These are phyloP conservation scores for Eumaeus atala DNA, from an alignment of 1,140 invertebrate species.

Conservation along the genomic window DNA sequence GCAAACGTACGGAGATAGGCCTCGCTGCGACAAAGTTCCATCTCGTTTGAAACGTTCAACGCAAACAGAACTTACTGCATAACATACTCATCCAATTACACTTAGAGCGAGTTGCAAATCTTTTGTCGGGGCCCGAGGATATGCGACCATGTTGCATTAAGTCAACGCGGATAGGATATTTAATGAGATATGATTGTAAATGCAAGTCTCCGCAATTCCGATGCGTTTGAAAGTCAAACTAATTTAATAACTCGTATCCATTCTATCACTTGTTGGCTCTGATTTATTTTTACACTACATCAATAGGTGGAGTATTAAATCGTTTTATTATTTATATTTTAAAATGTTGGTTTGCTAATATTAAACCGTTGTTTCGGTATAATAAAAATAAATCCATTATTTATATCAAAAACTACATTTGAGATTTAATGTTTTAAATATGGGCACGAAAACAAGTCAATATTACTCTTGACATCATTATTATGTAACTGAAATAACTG, in stretches of 20 bases:
- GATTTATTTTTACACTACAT: neutral
- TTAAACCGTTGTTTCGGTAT: too few relatives aligned
- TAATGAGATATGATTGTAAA: conserved; percentile 4
- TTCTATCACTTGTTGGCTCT: neutral
- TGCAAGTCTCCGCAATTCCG: neutral
- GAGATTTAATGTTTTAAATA: too few relatives aligned
- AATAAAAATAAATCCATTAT: too few relatives aligned
- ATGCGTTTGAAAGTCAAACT: neutral
- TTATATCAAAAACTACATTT: too few relatives aligned
- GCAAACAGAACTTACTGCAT: conserved; percentile 26
- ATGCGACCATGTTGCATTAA: conserved; percentile 10
- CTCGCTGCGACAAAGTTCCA: conserved; percentile 26
- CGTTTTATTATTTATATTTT: too few relatives aligned
- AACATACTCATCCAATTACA: conserved; percentile 32
- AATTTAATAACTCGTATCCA: conserved; percentile 6
- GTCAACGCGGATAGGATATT: neutral
- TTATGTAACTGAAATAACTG: too few relatives aligned
- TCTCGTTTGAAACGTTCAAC: conserved; percentile 18
- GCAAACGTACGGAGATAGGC: conserved; percentile 8
- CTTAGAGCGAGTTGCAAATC: conserved; percentile 30
- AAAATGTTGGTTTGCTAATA: too few relatives aligned
- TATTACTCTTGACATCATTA: too few relatives aligned
- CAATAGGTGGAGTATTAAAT: neutral
- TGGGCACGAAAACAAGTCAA: too few relatives aligned
- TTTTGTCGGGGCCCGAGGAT: conserved; percentile 25